Percentiles rank a stretch among this genome's conserved stretches.
These are phyloP conservation scores for Drosophila takahashii DNA, from an alignment of 1,140 invertebrate genomes.

Conservation along the genomic window DNA sequence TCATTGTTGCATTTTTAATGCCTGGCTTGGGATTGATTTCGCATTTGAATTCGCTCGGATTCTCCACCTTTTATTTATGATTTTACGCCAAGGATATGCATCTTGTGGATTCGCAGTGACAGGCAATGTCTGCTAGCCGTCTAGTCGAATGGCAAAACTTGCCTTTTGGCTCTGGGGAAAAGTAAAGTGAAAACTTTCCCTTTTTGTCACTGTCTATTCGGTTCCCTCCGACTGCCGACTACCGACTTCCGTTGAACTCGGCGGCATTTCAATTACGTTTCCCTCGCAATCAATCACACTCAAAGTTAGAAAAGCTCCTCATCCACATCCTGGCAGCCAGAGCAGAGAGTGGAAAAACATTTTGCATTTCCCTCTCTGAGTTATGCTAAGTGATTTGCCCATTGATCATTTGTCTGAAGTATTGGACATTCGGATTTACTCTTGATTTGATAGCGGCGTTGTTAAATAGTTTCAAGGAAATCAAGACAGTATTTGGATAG, in stretches of 20 bases:
- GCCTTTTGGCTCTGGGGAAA: slow-evolving; percentile 18
- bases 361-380: slow-evolving; percentile 46
- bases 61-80: slow-evolving; percentile 45
- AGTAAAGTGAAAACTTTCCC: slow-evolving; percentile 73
- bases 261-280: slow-evolving; percentile 71
- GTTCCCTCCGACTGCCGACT: background rate
- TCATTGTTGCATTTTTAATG: slow-evolving; percentile 74
- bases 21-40: slow-evolving; percentile 59
- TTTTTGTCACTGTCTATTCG: slow-evolving; percentile 56
- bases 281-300: slow-evolving; percentile 74
- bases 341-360: slow-evolving; percentile 43
- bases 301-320: slow-evolving; percentile 62
- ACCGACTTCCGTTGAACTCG: slow-evolving; percentile 11
- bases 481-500: background rate
- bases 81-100: slow-evolving; percentile 44
- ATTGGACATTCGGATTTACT: slow-evolving; percentile 31
- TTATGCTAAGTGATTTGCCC: slow-evolving; percentile 41
- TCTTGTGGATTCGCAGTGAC: slow-evolving; percentile 38
- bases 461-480: background rate
- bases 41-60: slow-evolving; percentile 61
- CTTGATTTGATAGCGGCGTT: slow-evolving; percentile 24
- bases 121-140: slow-evolving; percentile 60
- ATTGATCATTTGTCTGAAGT: slow-evolving; percentile 45
- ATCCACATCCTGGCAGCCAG: slow-evolving; percentile 15
- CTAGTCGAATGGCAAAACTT: slow-evolving; percentile 33